Evolutionary conservation across 2,113 vertebrate species (phyloP), one percentile per base, ranked within the genome.

Genomic region (Stigmatopora nigra): DNA sequence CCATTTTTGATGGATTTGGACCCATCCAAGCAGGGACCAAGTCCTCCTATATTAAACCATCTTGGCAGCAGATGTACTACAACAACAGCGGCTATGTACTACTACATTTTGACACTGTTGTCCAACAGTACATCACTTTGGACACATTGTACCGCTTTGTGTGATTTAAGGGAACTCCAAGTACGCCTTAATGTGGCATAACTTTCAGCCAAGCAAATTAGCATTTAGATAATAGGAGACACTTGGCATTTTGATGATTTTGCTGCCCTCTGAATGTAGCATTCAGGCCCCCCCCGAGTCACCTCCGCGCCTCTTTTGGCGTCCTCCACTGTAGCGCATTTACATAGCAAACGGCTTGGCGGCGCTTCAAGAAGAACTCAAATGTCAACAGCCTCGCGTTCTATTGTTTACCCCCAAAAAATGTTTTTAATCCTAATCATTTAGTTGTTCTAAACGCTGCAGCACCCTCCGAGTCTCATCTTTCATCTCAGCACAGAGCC

Each of bases 211-310:
- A 78, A 51, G 70, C 70, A 80, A 83, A 88, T 88, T 86, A 86
- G 81, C 88, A 87, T 86, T 86, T 82, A 84, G 79, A 88, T 88
- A 86, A 88, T 85, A 69, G 75, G 73, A 84, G 82, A 82, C 78
- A 86, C 75, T 88, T 85, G 81, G 84, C 80, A 80, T 85, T 88
- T 85, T 85, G 88, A 89, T 88, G 86, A 85, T 80, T 81, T 79
- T 67, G 64, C 78, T 85, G 85, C 73, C 84, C 84, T 87, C 41
- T 74, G 78, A 83, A 77, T 78, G 67, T 75, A 72, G 72, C 64
- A 38, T 80, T 83, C 82, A 67, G 38, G 38, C 38, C 38, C 84
- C 84, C 78, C 65, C 56, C 2, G 59, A 61, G 83, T 87, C 80
- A 7, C 76, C 76, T 71, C 73, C 61, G 79, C 80, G 72, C 78